Conservation (phyloP, 2,113 vertebrate species). For the Amazona vittata region DNA sequence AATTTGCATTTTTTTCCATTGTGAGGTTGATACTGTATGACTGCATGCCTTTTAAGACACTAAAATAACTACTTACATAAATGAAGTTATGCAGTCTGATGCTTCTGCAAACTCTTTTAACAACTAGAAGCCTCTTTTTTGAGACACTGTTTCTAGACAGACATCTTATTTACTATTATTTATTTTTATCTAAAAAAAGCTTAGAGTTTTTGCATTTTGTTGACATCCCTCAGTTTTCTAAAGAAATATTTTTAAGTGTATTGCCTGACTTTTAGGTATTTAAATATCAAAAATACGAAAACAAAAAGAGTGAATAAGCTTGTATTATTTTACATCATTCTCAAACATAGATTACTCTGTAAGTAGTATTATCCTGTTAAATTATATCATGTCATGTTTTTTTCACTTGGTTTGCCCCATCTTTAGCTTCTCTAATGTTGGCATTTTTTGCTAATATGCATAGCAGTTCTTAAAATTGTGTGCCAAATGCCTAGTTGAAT, state of each 20-base stretch:
- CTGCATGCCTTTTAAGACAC: neutral
- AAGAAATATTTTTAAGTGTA: neutral
- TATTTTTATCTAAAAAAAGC: neutral
- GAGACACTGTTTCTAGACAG: neutral
- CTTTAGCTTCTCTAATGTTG: constrained; percentile 13
- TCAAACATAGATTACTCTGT: neutral
- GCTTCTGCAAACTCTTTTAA: neutral
- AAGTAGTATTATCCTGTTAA: neutral
- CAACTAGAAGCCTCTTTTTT: neutral
- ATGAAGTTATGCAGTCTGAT: neutral
- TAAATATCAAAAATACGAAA: neutral
- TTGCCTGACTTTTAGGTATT: neutral
- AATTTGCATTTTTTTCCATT: neutral
- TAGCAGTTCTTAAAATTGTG: constrained; percentile 13
- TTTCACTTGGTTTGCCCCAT: neutral
- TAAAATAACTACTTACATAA: neutral
- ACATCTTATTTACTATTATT: neutral
- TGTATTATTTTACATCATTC: neutral
- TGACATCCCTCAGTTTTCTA: neutral
- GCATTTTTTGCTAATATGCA: constrained; percentile 21
- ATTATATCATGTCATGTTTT: constrained; percentile 15
- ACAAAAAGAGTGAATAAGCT: neutral
- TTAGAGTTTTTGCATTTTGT: neutral
- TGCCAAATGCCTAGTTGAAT: constrained; percentile 54
- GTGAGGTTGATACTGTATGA: neutral